Evolutionary conservation across 2,888 invertebrate species (phyloP).

Genomic region (Caenorhabditis sp.): DNA sequence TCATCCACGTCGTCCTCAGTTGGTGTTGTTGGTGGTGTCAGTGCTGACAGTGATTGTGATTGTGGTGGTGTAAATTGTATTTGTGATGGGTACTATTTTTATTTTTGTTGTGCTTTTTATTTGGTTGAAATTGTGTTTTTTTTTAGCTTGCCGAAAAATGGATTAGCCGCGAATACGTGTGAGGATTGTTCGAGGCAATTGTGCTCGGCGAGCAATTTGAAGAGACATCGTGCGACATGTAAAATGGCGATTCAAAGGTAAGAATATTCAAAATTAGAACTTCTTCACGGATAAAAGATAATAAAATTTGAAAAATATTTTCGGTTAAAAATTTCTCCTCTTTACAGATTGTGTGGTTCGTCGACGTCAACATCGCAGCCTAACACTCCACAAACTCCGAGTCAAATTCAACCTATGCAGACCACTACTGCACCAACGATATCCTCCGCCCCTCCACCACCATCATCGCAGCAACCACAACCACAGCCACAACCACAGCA

Average conservation of each 20-base stretch:
- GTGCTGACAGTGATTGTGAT: background rate
- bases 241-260: conserved; percentile 33
- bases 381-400: background rate
- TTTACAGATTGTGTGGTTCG: background rate
- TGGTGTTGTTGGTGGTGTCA: background rate
- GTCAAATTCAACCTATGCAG: background rate
- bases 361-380: conserved; percentile 10
- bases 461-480: background rate
- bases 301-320: no score
- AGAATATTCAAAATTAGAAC: background rate
- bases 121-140: background rate
- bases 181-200: conserved; percentile 47
- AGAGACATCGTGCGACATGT: conserved; percentile 58
- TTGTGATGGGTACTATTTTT: conserved; percentile 1
- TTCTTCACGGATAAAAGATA: no score
- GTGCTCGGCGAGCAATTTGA: conserved; percentile 59
- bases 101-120: background rate
- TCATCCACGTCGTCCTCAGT: background rate
- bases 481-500: background rate
- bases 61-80: background rate
- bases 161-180: conserved; percentile 34
- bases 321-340: no score
- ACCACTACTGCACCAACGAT: background rate
- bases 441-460: background rate
- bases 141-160: conserved; percentile 13